phyloP scores from a whole-genome alignment of 2,113 vertebrate species.

The Eclectus roratus region DNA sequence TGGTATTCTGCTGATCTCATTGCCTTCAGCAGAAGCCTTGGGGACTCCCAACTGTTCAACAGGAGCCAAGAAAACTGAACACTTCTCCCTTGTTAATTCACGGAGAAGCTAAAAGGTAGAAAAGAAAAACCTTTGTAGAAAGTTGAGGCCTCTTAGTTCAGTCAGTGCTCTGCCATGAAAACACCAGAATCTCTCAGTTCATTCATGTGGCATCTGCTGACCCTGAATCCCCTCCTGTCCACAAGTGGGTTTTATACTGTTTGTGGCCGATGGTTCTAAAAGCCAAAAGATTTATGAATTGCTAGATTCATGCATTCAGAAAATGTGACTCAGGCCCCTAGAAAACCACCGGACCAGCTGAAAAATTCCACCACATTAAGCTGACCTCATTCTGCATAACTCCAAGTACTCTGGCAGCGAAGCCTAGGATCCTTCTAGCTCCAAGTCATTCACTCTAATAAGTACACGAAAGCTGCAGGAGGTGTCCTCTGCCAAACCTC shows the following conservation, averaged over 20 bases:
- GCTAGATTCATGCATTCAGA: neutral
- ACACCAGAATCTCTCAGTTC: neutral
- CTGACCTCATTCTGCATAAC: conserved; percentile 32
- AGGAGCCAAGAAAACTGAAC: neutral
- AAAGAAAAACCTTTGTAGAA: neutral
- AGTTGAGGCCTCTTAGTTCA: neutral
- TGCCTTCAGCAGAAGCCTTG: neutral
- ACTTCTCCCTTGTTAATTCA: neutral
- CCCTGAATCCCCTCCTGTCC: neutral
- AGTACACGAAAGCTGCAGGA: neutral
- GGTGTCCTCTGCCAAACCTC: conserved; percentile 14
- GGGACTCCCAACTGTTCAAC: neutral
- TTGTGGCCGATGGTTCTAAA: neutral
- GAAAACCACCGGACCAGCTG: conserved; percentile 24
- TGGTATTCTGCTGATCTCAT: neutral
- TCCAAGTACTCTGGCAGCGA: neutral
- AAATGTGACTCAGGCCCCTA: neutral
- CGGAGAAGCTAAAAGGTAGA: neutral
- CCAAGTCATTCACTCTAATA: neutral
- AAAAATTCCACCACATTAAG: conserved; percentile 16
- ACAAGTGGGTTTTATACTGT: neutral
- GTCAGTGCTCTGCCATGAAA: neutral
- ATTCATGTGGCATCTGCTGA: neutral
- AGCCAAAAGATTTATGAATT: neutral
- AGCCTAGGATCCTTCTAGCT: neutral